phyloP scores from a whole-genome alignment of 1,140 invertebrate species.

The Drosophila sturtevanti region DNA sequence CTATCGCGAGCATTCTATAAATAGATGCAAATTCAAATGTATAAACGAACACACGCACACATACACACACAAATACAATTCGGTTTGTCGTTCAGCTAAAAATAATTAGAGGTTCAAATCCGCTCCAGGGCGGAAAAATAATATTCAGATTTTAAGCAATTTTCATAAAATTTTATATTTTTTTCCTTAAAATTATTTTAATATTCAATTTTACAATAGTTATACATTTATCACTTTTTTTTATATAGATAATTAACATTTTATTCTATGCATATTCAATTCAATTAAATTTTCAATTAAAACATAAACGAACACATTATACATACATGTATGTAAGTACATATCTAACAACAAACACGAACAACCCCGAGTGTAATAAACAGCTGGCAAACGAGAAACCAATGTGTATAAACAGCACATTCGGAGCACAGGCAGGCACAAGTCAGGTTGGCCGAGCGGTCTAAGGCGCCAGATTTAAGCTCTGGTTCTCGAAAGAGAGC shows the following conservation, averaged over 20 bases:
- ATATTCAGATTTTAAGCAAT: too few relatives aligned
- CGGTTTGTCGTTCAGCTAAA: too few relatives aligned
- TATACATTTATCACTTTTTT: neutral
- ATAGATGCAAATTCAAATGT: conserved; percentile 12
- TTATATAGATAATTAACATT: neutral
- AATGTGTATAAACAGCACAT: conserved; percentile 44
- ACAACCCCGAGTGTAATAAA: neutral
- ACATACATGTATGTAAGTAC: neutral
- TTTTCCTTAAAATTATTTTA: neutral
- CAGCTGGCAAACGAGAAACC: neutral
- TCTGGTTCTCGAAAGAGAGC: conserved; percentile 88
- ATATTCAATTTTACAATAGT: neutral
- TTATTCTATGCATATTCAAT: neutral
- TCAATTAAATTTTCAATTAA: neutral
- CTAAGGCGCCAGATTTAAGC: conserved; percentile 90
- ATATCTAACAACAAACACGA: conserved; percentile 7
- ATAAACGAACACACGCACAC: too few relatives aligned
- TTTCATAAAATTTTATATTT: neutral
- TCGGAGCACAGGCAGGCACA: conserved; percentile 40
- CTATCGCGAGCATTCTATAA: conserved; percentile 27
- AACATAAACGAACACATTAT: neutral
- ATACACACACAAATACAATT: neutral
- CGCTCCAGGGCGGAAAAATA: conserved; percentile 10
- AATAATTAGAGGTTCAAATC: conserved; percentile 11
- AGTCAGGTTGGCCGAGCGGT: conserved; percentile 88